Base-by-base conservation (phyloP, 2,797 vertebrate species). In the Pantherophis vulpinus region DNA sequence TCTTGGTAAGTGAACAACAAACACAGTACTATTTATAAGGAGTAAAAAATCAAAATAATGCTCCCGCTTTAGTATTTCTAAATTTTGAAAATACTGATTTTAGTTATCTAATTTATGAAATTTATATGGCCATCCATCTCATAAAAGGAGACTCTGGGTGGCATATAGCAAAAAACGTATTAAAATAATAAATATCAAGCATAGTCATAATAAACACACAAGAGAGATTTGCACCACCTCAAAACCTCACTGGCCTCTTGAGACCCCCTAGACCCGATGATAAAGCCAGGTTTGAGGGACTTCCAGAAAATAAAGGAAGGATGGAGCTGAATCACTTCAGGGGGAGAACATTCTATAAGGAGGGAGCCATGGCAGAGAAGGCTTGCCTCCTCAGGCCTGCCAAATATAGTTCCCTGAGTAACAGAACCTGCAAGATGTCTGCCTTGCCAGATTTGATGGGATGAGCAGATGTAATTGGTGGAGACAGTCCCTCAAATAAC, bases 1-100 rank as follows among this genome's bases (percentile, higher is more conserved):
- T 89, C 98, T 99, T 25, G 99, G 99, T 99, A 98, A 99, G 98
- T 92, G 66, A 0, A 3, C 55, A 94, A 90, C 47, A 14, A 2
- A 1, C 0, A 1, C 1, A n/a, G 27, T 47, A 27, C 8, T 61
- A 87, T 42, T 23, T 63, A 16, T 54, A 87, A 83, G 23, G 27
- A 70, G 23, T 32, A 86, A 61, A 47, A 86, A 8, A 60, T 29
- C 60, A 9, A 63, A 4, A 29, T 7, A 51, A 25, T 10, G 16
- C 29, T 92, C 25, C 32, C 5, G 1, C 32, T 74, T 92, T 89
- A 87, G 47, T 23, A 9, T 66, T 90, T 47, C n/a, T 56, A 58
- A 90, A 89, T 88, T 55, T 47, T 70, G 61, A 74, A 92, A 92
- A 23, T 25, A 51, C 4, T 32, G 10, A 12, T 87, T 29, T 55